Percentiles rank a stretch among this genome's conserved stretches.
Evolutionary conservation across 2,113 vertebrate genomes (phyloP).

Genomic region (Cinclus cinclus): DNA sequence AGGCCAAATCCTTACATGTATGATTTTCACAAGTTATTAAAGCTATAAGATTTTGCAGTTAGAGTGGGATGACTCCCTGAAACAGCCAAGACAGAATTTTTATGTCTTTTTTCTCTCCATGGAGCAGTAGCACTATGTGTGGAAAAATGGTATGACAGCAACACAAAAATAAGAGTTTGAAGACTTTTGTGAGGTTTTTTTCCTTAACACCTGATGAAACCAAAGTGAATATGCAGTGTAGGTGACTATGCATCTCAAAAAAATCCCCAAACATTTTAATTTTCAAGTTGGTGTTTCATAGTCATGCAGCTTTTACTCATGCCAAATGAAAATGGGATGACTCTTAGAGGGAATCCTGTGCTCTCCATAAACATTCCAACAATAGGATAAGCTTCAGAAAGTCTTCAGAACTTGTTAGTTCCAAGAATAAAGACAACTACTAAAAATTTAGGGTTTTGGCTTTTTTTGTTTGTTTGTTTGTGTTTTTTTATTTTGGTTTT

Average conservation of each 20-base stretch:
- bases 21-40: background rate
- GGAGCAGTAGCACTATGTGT: background rate
- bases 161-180: background rate
- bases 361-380: background rate
- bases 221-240: background rate
- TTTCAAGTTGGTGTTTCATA: background rate
- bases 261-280: background rate
- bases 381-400: background rate
- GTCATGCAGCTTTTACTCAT: background rate
- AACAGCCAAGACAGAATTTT: background rate
- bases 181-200: background rate
- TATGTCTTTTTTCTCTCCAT: background rate
- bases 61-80: background rate
- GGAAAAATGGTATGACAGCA: background rate
- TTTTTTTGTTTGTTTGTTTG: too few relatives aligned
- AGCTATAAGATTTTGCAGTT: background rate
- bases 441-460: background rate
- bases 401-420: background rate
- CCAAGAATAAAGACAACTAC: background rate
- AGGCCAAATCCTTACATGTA: fast-evolving
- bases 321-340: background rate
- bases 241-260: background rate
- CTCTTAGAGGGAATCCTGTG: background rate
- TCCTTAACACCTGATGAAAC: background rate
- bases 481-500: background rate